Evolutionary conservation across 2,888 invertebrate genomes (phyloP).

Genomic region (Athalia rosae): DNA sequence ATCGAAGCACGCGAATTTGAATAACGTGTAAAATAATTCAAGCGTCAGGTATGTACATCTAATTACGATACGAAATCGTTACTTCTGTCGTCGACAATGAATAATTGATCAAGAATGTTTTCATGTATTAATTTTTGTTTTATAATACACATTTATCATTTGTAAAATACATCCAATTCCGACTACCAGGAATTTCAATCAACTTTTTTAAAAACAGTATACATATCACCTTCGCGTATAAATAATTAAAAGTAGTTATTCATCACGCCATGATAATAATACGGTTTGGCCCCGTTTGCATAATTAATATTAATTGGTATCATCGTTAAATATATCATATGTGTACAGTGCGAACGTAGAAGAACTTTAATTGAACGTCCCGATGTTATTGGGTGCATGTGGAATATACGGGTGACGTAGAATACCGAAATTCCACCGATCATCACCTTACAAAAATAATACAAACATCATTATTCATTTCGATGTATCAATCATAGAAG

Average conservation of each 20-base stretch:
- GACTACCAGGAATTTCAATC: slow-evolving; percentile 24
- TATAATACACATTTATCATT: slow-evolving; percentile 4
- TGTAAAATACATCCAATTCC: slow-evolving; percentile 4
- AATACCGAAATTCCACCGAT: too few relatives aligned
- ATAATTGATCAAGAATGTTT: too few relatives aligned
- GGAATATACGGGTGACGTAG: slow-evolving; percentile 21
- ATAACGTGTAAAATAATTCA: too few relatives aligned
- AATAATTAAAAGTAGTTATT: slow-evolving; percentile 65
- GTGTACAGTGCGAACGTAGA: not conserved
- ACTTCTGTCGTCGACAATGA: too few relatives aligned
- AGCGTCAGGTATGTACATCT: too few relatives aligned
- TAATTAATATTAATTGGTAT: slow-evolving; percentile 60
- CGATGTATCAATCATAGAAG: not conserved
- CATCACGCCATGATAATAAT: slow-evolving; percentile 58
- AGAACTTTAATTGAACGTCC: slow-evolving; percentile 19
- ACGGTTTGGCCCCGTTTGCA: slow-evolving; percentile 55
- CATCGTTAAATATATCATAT: not conserved
- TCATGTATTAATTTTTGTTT: too few relatives aligned
- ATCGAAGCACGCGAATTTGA: too few relatives aligned
- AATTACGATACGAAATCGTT: too few relatives aligned
- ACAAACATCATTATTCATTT: not conserved
- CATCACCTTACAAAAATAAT: not conserved
- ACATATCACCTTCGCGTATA: slow-evolving; percentile 33
- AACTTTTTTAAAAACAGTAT: slow-evolving; percentile 23
- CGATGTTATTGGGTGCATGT: too few relatives aligned